phyloP scores from a whole-genome alignment of 2,888 invertebrate genomes.

The Pandemis cinnamomeana region DNA sequence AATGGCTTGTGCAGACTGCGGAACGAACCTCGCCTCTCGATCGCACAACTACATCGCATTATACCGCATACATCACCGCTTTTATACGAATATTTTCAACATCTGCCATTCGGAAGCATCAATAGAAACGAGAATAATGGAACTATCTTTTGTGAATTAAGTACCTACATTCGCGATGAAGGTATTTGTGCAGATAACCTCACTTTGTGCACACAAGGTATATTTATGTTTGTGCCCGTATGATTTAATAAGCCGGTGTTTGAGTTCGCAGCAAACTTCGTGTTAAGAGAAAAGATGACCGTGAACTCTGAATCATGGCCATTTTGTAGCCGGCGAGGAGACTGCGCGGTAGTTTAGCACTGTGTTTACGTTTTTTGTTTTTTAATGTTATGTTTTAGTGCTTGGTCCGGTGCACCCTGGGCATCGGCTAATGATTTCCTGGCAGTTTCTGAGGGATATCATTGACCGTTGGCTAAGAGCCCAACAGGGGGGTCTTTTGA shows the following conservation, averaged over 20 bases:
- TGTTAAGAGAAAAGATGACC: conserved; percentile 26
- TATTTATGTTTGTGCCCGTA: conserved; percentile 28
- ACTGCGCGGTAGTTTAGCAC: conserved; percentile 2
- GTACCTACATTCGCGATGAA: neutral
- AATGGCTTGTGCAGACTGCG: conserved; percentile 50
- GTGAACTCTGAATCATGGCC: conserved; percentile 30
- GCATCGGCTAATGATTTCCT: too few relatives aligned
- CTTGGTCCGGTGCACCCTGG: too few relatives aligned
- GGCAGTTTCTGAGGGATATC: too few relatives aligned
- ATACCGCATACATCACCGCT: conserved; percentile 36
- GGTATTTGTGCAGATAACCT: conserved; percentile 38
- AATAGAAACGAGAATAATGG: neutral
- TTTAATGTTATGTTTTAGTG: neutral
- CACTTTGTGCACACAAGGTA: conserved; percentile 28
- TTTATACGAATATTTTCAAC: conserved; percentile 15
- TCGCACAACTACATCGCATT: conserved; percentile 12
- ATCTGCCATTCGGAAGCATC: neutral
- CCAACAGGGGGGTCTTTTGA: too few relatives aligned
- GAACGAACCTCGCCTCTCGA: conserved; percentile 45
- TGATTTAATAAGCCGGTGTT: conserved; percentile 32
- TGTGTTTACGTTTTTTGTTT: conserved; percentile 12
- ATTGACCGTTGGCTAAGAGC: too few relatives aligned
- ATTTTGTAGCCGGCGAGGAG: neutral
- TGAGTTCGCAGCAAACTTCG: conserved; percentile 27
- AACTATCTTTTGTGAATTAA: neutral